phyloP scores from a whole-genome alignment of 2,888 invertebrate genomes.

The Heteropelma amictum region DNA sequence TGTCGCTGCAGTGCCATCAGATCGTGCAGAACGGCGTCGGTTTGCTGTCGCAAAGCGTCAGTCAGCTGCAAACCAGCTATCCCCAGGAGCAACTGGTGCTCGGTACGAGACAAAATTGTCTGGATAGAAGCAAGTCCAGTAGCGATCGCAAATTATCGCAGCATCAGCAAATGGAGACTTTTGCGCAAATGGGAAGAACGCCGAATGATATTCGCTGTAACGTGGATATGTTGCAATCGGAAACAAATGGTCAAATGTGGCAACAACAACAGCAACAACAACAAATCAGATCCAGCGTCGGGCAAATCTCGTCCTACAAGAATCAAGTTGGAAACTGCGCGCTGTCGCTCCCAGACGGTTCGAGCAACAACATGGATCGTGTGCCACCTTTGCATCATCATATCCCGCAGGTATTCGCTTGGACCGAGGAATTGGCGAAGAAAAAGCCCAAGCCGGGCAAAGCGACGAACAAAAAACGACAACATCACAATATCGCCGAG shows the following conservation, averaged over 20 bases:
- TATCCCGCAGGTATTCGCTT: slow-evolving; percentile 80
- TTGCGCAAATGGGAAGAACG: slow-evolving; percentile 5
- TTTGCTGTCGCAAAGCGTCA: slow-evolving; percentile 61
- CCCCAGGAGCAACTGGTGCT: slow-evolving; percentile 71
- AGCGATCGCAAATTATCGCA: slow-evolving; percentile 64
- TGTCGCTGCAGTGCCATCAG: slow-evolving; percentile 69
- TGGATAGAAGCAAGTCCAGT: slow-evolving; percentile 70
- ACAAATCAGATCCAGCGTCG: slow-evolving; percentile 54
- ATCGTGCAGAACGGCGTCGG: slow-evolving; percentile 67
- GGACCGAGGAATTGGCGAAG: slow-evolving; percentile 81
- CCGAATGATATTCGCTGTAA: slow-evolving; percentile 49
- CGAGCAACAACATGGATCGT: slow-evolving; percentile 83
- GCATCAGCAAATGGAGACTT: slow-evolving; percentile 59
- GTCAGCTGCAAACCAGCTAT: slow-evolving; percentile 70
- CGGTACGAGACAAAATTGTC: slow-evolving; percentile 67
- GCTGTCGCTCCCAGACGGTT: slow-evolving; percentile 70
- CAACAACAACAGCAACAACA: slow-evolving; percentile 49
- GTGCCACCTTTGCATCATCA: slow-evolving; percentile 88
- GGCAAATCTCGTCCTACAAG: slow-evolving; percentile 31
- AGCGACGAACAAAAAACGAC: slow-evolving; percentile 79
- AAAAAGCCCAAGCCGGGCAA: slow-evolving; percentile 81
- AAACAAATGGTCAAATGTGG: slow-evolving; percentile 21
- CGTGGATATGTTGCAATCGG: slow-evolving; percentile 4
- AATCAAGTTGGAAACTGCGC: slow-evolving; percentile 21
- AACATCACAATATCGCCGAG: slow-evolving; percentile 62